Percentiles rank a stretch among this genome's conserved stretches.
Conservation (phyloP, 1,140 invertebrate genomes). For the Drosophila kanapiae region DNA sequence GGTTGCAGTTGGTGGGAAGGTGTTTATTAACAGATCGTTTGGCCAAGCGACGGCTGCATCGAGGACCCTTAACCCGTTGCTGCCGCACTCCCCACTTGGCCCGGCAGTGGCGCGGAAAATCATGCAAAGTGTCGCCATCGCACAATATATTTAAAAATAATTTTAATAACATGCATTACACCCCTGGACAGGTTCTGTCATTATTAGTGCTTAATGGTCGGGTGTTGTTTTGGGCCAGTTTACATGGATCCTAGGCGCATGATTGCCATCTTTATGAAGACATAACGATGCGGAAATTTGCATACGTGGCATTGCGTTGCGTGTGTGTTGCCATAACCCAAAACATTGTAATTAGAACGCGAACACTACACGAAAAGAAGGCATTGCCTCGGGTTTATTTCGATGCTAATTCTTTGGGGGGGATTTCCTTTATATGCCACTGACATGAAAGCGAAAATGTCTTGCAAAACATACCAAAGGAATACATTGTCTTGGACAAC, state of each 20-base stretch:
- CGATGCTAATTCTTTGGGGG: constrained; percentile 54
- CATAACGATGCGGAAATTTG: constrained; percentile 68
- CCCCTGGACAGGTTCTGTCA: constrained; percentile 40
- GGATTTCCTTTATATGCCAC: constrained; percentile 44
- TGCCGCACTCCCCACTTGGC: constrained; percentile 35
- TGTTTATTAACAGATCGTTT: constrained; percentile 85
- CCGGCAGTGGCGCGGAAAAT: constrained; percentile 72
- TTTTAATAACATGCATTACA: constrained; percentile 76
- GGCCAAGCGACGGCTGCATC: constrained; percentile 64
- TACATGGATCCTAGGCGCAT: constrained; percentile 57
- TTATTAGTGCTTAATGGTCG: constrained; percentile 64
- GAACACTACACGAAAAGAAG: constrained; percentile 50
- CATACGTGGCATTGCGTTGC: constrained; percentile 31
- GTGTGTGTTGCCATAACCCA: constrained; percentile 44
- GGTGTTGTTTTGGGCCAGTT: constrained; percentile 73
- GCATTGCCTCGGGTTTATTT: constrained; percentile 40
- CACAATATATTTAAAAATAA: constrained; percentile 79
- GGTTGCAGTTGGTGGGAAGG: constrained; percentile 45
- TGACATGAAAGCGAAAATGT: constrained; percentile 29
- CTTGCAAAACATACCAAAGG: background rate
- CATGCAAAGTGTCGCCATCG: constrained; percentile 76
- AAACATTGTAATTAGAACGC: constrained; percentile 69
- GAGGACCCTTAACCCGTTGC: constrained; percentile 57
- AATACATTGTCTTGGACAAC: constrained; percentile 7
- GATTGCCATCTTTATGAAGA: constrained; percentile 84